These are phyloP conservation scores for Magallana ariakensis DNA, from an alignment of 1,140 invertebrate species.

Conservation along the genomic window DNA sequence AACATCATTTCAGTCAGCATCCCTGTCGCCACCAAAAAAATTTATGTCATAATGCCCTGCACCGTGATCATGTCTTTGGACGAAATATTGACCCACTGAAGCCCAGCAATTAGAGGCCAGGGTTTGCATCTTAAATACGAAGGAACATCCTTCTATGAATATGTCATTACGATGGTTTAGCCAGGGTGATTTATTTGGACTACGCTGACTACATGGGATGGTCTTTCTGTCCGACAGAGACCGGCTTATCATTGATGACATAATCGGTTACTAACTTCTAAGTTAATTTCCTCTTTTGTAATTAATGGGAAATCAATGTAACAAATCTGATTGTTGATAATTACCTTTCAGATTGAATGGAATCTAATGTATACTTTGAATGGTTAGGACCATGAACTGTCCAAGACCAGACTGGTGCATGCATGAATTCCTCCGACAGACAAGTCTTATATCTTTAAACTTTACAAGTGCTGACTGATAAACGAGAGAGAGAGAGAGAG, in stretches of 20 bases:
- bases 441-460: too few relatives aligned
- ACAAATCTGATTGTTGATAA: neutral
- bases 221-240: neutral
- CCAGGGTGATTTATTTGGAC: slow-evolving; percentile 3
- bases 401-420: too few relatives aligned
- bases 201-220: neutral
- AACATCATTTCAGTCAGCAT: neutral
- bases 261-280: neutral
- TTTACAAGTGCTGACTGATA: too few relatives aligned
- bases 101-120: neutral
- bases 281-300: slow-evolving; percentile 14
- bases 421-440: too few relatives aligned
- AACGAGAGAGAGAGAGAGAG: too few relatives aligned
- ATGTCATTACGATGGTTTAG: slow-evolving; percentile 15
- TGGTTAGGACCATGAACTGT: too few relatives aligned
- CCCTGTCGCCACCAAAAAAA: neutral
- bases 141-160: slow-evolving; percentile 21
- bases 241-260: slow-evolving; percentile 8
- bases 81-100: neutral
- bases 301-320: slow-evolving; percentile 37
- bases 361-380: neutral
- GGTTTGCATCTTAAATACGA: slow-evolving; percentile 11
- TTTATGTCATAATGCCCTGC: neutral
- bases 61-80: neutral
- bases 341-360: neutral